Percentiles rank a stretch among this genome's conserved stretches.
These are phyloP conservation scores for Heloderma charlesbogerti DNA, from an alignment of 2,113 vertebrate genomes.

Conservation along the genomic window DNA sequence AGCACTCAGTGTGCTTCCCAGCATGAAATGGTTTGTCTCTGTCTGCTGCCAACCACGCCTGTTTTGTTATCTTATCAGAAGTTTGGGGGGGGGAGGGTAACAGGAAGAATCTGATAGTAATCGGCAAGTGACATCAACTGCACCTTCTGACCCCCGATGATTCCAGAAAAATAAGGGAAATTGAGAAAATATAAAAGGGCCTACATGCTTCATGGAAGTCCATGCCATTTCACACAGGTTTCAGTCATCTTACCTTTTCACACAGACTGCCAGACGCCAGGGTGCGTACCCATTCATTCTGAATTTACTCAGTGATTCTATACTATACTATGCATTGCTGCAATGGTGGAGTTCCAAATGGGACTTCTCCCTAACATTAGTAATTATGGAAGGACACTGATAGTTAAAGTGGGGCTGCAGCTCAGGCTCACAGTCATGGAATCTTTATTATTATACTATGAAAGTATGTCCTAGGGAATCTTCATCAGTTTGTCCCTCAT, in stretches of 20 bases:
- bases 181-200: not conserved
- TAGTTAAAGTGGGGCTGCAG: not conserved
- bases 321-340: not conserved
- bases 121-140: too few relatives aligned
- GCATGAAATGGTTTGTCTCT: too few relatives aligned
- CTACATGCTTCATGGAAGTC: not conserved
- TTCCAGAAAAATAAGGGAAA: not conserved
- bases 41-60: too few relatives aligned
- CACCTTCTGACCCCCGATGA: too few relatives aligned
- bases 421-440: not conserved
- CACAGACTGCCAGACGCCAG: not conserved
- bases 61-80: too few relatives aligned
- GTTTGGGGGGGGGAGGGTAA: too few relatives aligned
- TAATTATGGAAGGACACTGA: not conserved
- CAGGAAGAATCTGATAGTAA: too few relatives aligned
- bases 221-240: not conserved
- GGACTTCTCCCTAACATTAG: not conserved
- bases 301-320: not conserved
- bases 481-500: not conserved
- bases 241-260: not conserved
- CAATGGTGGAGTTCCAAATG: not conserved
- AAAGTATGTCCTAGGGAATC: not conserved
- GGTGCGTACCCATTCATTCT: too few relatives aligned
- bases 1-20: too few relatives aligned
- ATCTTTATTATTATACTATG: not conserved